These are phyloP conservation scores for Tethea ocularis DNA, from an alignment of 2,888 invertebrate genomes.

Conservation along the genomic window DNA sequence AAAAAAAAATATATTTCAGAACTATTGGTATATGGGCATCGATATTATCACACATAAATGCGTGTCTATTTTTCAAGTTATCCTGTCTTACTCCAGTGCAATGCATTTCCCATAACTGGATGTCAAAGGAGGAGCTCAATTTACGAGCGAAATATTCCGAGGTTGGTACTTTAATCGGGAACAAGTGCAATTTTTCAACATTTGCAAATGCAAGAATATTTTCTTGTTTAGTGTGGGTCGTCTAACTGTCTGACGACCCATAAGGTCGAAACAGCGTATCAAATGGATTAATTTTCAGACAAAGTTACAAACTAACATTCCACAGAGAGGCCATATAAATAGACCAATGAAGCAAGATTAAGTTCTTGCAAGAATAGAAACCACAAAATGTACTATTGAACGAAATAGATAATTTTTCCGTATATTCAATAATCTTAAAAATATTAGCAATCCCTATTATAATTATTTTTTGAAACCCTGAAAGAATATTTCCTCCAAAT, in stretches of 20 bases:
- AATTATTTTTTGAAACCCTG: too few relatives aligned
- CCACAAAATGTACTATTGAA: too few relatives aligned
- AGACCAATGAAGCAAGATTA: not conserved
- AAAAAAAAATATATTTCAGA: constrained; percentile 58
- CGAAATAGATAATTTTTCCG: too few relatives aligned
- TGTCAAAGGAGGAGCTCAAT: constrained; percentile 68
- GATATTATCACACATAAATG: constrained; percentile 74
- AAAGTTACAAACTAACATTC: too few relatives aligned
- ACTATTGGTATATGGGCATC: constrained; percentile 77
- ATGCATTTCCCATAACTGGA: constrained; percentile 72
- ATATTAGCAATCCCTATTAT: too few relatives aligned
- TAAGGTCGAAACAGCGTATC: not conserved
- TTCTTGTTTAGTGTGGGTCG: too few relatives aligned
- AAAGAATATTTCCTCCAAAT: too few relatives aligned
- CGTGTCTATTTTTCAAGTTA: constrained; percentile 77
- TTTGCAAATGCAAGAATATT: too few relatives aligned
- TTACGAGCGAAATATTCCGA: constrained; percentile 62
- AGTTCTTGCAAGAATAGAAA: too few relatives aligned
- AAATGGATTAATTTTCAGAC: not conserved
- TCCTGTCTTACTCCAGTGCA: constrained; percentile 75
- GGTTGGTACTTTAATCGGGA: constrained; percentile 36
- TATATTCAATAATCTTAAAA: too few relatives aligned
- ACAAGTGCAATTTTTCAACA: too few relatives aligned
- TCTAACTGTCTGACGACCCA: too few relatives aligned
- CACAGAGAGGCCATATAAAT: not conserved